Base-by-base conservation (phyloP, 2,797 vertebrate species). In the Eulemur mongoz region DNA sequence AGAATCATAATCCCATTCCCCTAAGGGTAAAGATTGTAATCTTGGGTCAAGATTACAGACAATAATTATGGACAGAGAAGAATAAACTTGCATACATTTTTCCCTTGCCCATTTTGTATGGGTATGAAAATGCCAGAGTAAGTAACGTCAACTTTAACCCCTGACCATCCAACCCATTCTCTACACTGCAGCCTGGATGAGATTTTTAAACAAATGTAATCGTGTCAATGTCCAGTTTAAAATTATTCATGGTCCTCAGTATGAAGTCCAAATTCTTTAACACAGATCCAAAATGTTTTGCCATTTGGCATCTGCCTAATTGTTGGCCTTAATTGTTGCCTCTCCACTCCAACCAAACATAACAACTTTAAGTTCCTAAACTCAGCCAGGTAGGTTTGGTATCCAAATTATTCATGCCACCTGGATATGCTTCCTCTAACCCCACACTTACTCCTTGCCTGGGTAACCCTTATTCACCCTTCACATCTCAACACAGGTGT, bases 261-360 rank as follows among this genome's bases (percentile, higher is more conserved):
- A 85, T 50, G 79, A 81, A 91, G 61, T 85, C 38, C 72, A 93
- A 85, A 83, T 43, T 85, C 45, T 59, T 86, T 48, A 83, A 48
- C 38, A 59, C 8, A 76, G 18, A 3, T 93, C 59, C 61, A 70
- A 57, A 88, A 57, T 76, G 57, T 25, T 85, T 94, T 86, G 27
- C 35, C 45, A 52, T 35, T 61, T 45, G 45, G 9, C 38, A 65
- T 59, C 35, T 63, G 18, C 63, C 50, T 35, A 0, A 23, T 79
- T 18, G 45, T 22, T 43, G 75, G 38, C 5, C 40, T 85, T 48
- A 63, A 35, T 14, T 17, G 43, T 73, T 76, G 3, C 40, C 61
- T 92, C 27, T 70, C 50, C 12, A 50, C 73, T 82, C 50, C 61
- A 88, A 54, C 30, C 76, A 54, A 52, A 92, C 9, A 73, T 35